These are phyloP conservation scores for Tribolium madens DNA, from an alignment of 1,140 invertebrate genomes.

Conservation along the genomic window DNA sequence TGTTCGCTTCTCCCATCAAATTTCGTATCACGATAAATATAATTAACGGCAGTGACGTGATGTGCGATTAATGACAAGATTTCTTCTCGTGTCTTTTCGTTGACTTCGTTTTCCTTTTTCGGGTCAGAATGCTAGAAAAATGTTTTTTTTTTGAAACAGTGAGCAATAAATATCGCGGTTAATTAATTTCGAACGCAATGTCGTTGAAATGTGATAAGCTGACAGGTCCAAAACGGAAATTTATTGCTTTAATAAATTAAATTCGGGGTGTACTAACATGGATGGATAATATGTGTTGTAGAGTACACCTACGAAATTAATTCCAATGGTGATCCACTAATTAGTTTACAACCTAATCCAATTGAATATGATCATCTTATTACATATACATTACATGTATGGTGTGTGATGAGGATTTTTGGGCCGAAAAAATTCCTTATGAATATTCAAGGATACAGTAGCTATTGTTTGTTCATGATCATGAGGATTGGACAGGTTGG, in stretches of 20 bases:
- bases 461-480: no score
- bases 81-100: conserved; percentile 94
- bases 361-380: neutral
- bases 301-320: neutral
- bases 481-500: no score
- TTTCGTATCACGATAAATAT: conserved; percentile 95
- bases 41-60: conserved; percentile 98
- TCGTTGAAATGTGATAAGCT: conserved; percentile 15
- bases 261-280: neutral
- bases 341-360: neutral
- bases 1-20: conserved; percentile 91
- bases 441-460: no score
- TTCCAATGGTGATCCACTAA: neutral
- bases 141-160: no score
- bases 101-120: conserved; percentile 72
- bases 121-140: conserved; percentile 73
- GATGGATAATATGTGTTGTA: no score
- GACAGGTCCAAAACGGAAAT: conserved; percentile 12
- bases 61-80: conserved; percentile 97
- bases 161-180: neutral
- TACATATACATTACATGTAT: no score
- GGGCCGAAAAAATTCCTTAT: no score
- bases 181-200: neutral
- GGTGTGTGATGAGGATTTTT: no score
- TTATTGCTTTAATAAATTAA: conserved; percentile 20